These are phyloP conservation scores for Spilosoma lubricipeda DNA, from an alignment of 2,888 invertebrate species.

Conservation along the genomic window DNA sequence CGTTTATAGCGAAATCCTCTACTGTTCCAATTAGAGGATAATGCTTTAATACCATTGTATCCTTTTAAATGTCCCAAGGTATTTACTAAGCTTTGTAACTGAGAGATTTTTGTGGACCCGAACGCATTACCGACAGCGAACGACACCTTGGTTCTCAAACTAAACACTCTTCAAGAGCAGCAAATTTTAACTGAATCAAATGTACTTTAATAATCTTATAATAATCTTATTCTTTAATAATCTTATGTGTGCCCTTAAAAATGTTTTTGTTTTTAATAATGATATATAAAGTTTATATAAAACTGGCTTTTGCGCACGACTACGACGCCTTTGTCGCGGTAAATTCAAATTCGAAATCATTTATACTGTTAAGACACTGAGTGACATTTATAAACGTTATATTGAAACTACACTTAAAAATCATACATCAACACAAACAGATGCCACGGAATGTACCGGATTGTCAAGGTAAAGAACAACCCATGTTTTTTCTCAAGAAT, in stretches of 20 bases:
- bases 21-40: constrained; percentile 36
- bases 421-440: no score
- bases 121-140: background rate
- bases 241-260: background rate
- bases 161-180: background rate
- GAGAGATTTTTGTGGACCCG: background rate
- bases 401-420: no score
- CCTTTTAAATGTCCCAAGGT: constrained; percentile 19
- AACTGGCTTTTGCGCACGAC: no score
- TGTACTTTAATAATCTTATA: background rate
- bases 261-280: no score
- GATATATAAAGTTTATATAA: background rate
- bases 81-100: constrained; percentile 11
- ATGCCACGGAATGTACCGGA: no score
- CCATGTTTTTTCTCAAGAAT: no score
- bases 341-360: no score
- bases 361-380: no score
- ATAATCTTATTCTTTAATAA: no score
- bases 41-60: constrained; percentile 18
- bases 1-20: constrained; percentile 21
- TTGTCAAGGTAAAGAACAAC: no score
- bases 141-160: background rate
- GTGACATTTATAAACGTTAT: no score
- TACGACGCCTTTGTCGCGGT: no score
- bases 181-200: background rate